These are phyloP conservation scores for Scleropages formosus DNA, from an alignment of 2,797 vertebrate species.

Conservation along the genomic window DNA sequence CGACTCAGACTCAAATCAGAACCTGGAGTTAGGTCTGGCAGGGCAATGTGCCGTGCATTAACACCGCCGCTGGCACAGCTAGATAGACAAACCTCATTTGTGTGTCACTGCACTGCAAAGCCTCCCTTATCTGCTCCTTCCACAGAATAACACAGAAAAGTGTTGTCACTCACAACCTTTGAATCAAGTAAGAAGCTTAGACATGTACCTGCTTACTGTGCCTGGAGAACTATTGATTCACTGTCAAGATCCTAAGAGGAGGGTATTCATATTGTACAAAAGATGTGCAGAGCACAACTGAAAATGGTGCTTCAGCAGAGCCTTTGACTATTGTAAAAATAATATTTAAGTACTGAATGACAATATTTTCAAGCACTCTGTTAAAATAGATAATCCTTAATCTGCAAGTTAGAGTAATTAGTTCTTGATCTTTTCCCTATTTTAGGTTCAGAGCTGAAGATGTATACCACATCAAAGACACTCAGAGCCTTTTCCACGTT, in stretches of 20 bases:
- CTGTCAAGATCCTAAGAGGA: slow-evolving; percentile 19
- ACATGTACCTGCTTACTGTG: slow-evolving; percentile 18
- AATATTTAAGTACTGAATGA: too few relatives aligned
- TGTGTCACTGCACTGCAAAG: slow-evolving; percentile 19
- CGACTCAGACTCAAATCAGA: slow-evolving; percentile 26
- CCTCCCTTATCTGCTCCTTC: slow-evolving; percentile 19
- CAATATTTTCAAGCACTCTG: too few relatives aligned
- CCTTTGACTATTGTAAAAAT: neutral
- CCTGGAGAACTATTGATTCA: slow-evolving; percentile 2
- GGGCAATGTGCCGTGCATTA: slow-evolving; percentile 9
- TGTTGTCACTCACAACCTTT: slow-evolving; percentile 21
- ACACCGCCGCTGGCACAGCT: neutral
- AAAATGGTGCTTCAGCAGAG: neutral
- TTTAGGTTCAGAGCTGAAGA: too few relatives aligned
- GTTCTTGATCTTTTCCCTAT: too few relatives aligned
- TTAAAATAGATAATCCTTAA: too few relatives aligned
- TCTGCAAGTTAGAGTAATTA: too few relatives aligned
- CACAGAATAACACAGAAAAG: slow-evolving; percentile 17
- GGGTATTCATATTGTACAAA: slow-evolving; percentile 15
- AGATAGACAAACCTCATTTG: slow-evolving; percentile 21
- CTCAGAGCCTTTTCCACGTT: too few relatives aligned
- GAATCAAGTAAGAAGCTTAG: slow-evolving; percentile 29
- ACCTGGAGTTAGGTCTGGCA: slow-evolving; percentile 1
- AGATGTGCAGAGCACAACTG: neutral
- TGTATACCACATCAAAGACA: too few relatives aligned